Conservation (phyloP, 2,797 vertebrate genomes). For the Bovichtus variegatus region DNA sequence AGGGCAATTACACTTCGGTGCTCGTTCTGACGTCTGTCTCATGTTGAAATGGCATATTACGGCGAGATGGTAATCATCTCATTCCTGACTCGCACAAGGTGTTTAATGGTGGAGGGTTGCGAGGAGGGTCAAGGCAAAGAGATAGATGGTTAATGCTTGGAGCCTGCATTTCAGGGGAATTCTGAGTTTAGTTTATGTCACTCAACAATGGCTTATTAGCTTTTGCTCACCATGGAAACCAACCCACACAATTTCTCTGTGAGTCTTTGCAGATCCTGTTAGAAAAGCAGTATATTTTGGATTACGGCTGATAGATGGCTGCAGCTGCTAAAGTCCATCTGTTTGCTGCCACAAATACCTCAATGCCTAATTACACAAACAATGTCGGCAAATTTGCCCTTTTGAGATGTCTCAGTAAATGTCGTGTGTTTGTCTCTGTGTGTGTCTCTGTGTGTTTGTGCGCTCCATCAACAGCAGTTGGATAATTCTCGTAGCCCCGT, state of each 20-base stretch:
- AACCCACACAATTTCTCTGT: conserved; percentile 38
- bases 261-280: conserved; percentile 23
- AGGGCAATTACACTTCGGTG: conserved; percentile 66
- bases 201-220: conserved; percentile 60
- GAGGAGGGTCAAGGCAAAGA: conserved; percentile 43
- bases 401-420: conserved; percentile 19
- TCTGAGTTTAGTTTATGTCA: conserved; percentile 40
- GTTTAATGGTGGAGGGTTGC: conserved; percentile 40
- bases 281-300: conserved; percentile 14
- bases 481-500: conserved; percentile 24
- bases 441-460: too few species aligned
- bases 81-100: conserved; percentile 38
- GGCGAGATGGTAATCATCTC: conserved; percentile 56
- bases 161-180: conserved; percentile 30
- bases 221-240: conserved; percentile 71
- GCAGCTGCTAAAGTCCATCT: conserved; percentile 55
- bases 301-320: conserved; percentile 38
- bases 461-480: conserved; percentile 13
- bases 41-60: conserved; percentile 60
- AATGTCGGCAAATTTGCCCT: conserved; percentile 28
- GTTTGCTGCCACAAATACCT: conserved; percentile 47
- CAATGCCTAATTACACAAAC: conserved; percentile 47
- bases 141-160: conserved; percentile 22
- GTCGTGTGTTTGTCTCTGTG: not conserved
- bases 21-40: conserved; percentile 48